phyloP scores from a whole-genome alignment of 2,888 invertebrate genomes.

The Keiferia lycopersicella region DNA sequence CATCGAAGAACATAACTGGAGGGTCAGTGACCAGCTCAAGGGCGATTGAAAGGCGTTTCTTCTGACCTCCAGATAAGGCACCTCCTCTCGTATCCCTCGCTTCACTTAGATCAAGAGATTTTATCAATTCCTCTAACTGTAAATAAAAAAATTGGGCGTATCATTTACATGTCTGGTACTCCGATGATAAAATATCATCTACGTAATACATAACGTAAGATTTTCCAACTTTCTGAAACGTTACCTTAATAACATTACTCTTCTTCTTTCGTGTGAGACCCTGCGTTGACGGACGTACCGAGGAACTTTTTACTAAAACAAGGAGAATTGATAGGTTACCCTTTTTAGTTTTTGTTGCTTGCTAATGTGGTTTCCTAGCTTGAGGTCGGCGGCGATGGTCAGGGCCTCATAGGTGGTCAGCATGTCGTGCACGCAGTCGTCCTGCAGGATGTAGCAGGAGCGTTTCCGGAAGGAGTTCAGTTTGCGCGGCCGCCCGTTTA shows the following conservation, averaged over 20 bases:
- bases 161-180: too few relatives aligned
- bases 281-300: too few relatives aligned
- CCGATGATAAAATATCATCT: too few relatives aligned
- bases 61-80: constrained; percentile 93
- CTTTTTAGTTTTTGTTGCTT: constrained; percentile 83
- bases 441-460: constrained; percentile 95
- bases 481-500: constrained; percentile 87
- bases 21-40: constrained; percentile 95
- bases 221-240: too few relatives aligned
- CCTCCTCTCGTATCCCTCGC: constrained; percentile 85
- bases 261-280: too few relatives aligned
- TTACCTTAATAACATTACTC: too few relatives aligned
- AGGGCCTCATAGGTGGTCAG: constrained; percentile 93
- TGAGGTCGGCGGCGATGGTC: constrained; percentile 92
- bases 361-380: constrained; percentile 85
- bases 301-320: too few relatives aligned
- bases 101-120: constrained; percentile 86
- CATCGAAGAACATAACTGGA: constrained; percentile 95
- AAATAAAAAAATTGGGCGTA: constrained; percentile 44
- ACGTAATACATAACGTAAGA: too few relatives aligned
- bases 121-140: constrained; percentile 90
- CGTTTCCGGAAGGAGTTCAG: constrained; percentile 86
- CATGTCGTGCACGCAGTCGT: constrained; percentile 89
- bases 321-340: constrained; percentile 69
- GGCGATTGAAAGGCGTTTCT: constrained; percentile 94